These are phyloP conservation scores for Corydoras maculifer DNA, from an alignment of 2,113 vertebrate species.

Conservation along the genomic window DNA sequence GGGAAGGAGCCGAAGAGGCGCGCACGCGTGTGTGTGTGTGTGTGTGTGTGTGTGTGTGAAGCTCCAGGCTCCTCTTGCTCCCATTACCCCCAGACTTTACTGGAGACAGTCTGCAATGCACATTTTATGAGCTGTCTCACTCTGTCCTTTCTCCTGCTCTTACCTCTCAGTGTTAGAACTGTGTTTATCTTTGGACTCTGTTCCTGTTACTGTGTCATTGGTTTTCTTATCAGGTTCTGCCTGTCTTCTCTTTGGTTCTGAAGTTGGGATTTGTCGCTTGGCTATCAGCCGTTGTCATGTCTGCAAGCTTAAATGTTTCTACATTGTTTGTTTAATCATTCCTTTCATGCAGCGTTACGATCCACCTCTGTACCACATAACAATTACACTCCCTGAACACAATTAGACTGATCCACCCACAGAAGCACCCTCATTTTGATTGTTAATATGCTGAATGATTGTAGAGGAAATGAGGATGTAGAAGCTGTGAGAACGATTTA, in stretches of 20 bases:
- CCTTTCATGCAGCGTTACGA: neutral
- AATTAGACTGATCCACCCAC: too few species aligned
- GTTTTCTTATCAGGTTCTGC: neutral
- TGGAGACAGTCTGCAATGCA: slow-evolving; percentile 66
- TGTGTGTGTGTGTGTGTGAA: slow-evolving; percentile 53
- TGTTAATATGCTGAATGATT: too few species aligned
- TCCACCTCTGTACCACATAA: too few species aligned
- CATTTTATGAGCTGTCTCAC: slow-evolving; percentile 61
- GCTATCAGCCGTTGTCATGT: slow-evolving; percentile 4
- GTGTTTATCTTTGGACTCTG: slow-evolving; percentile 7
- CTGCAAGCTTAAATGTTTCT: neutral
- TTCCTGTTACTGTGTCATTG: slow-evolving; percentile 1
- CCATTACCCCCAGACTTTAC: slow-evolving; percentile 59
- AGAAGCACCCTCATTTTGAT: too few species aligned
- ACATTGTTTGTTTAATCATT: neutral
- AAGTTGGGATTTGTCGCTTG: slow-evolving; percentile 7
- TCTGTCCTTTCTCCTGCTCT: slow-evolving; percentile 18
- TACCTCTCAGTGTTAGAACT: neutral
- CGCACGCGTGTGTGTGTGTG: slow-evolving; percentile 46
- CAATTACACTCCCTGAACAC: too few species aligned
- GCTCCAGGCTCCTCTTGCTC: slow-evolving; percentile 61
- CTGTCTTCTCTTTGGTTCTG: neutral
- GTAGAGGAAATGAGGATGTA: too few species aligned
- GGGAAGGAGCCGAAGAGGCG: slow-evolving; percentile 65
- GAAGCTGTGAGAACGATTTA: too few species aligned